Evolutionary conservation across 92 coral and sea anemone genomes (phyloP).

Genomic region (Actinernus sp.): DNA sequence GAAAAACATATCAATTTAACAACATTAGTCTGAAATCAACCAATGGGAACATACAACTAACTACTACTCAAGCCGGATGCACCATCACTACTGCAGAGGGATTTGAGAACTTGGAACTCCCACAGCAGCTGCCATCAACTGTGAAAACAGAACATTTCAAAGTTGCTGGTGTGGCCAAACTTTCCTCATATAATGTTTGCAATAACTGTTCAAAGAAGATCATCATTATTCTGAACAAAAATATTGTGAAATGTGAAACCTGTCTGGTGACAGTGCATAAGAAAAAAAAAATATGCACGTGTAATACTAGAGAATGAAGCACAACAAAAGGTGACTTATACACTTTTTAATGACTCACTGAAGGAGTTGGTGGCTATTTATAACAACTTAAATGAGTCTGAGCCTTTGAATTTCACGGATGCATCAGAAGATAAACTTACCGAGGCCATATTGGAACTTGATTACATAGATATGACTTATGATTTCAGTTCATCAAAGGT

Average conservation of each 20-base stretch:
- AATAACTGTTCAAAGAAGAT: constrained; percentile 10
- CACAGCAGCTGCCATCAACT: too few relatives aligned
- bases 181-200: too few relatives aligned
- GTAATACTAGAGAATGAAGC: neutral
- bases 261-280: constrained; percentile 13
- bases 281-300: neutral
- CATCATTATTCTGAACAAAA: too few relatives aligned
- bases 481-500: constrained; percentile 13
- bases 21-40: too few relatives aligned
- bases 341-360: constrained; percentile 5
- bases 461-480: constrained; percentile 8
- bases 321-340: neutral
- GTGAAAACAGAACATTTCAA: too few relatives aligned
- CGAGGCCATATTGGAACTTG: constrained; percentile 19
- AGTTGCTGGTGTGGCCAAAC: too few relatives aligned
- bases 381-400: constrained; percentile 4
- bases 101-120: too few relatives aligned
- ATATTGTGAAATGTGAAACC: constrained; percentile 8
- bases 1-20: too few relatives aligned
- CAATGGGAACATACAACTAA: too few relatives aligned
- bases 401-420: constrained; percentile 2
- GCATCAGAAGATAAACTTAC: constrained; percentile 9
- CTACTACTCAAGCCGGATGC: too few relatives aligned
- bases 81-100: too few relatives aligned
- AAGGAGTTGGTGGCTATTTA: constrained; percentile 13